These are phyloP conservation scores for Brachyptera risi DNA, from an alignment of 2,888 invertebrate genomes.

Conservation along the genomic window DNA sequence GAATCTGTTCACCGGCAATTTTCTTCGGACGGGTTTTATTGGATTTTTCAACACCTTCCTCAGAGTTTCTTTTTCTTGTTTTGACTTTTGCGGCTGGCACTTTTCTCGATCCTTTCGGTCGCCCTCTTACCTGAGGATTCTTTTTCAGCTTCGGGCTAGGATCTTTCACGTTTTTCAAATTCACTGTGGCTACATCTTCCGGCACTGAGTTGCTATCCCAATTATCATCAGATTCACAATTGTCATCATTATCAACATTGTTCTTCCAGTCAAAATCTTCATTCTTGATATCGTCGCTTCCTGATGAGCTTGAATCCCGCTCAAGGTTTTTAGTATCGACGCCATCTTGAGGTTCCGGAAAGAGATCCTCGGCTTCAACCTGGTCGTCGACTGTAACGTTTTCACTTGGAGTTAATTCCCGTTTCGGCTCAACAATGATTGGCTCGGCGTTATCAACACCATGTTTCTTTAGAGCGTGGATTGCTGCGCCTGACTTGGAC, in stretches of 20 bases:
- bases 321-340: conserved; percentile 1
- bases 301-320: neutral
- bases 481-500: conserved; percentile 31
- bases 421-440: neutral
- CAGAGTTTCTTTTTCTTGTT: no score
- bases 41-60: no score
- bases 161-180: no score
- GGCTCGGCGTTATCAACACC: conserved; percentile 20
- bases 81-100: neutral
- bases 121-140: neutral
- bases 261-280: conserved; percentile 33
- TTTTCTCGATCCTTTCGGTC: neutral
- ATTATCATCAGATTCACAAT: conserved; percentile 14
- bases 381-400: conserved; percentile 9
- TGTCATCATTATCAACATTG: conserved; percentile 13
- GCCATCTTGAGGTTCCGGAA: neutral
- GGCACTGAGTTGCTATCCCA: neutral
- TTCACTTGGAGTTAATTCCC: no score
- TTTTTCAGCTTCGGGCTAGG: no score
- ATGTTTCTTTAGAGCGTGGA: conserved; percentile 32
- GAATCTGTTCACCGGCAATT: neutral
- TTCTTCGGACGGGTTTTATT: conserved; percentile 9
- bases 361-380: conserved; percentile 12
- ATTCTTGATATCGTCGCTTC: conserved; percentile 20
- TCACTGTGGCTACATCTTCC: neutral